Evolutionary conservation across 2,888 invertebrate species (phyloP), one percentile per base, ranked within the genome.

Genomic region (Lycaena phlaeas): DNA sequence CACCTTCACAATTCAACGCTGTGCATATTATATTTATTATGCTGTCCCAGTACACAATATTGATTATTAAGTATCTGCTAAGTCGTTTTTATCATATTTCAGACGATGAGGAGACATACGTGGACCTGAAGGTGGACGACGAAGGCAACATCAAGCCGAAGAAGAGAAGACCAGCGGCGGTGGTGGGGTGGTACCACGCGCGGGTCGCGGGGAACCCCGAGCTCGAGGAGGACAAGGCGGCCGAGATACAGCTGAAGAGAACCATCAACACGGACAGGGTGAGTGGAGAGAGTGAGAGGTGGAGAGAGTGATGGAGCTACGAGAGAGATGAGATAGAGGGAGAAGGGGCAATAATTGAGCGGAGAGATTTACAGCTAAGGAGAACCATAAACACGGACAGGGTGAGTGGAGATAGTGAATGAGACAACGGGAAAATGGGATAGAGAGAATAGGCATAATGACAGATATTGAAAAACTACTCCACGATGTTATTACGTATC

Each of bases 191-290:
- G 84, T 69, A 52, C 55, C 84, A 84, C 53, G 79, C 78, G 0
- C 11, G 34, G 4, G 34, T 34, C 2, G 12, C 18, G 14, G 28
- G 14, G 7, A 2, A 12, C 3, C 18, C 11, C 6, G 34, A 10
- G 2, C 10, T 2, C 6, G 61, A 44, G 37, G 71, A 76, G 15
- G 45, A 31, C 0, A 25, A 36, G 7, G 57, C 61, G 4, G 50
- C 53, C 1, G 75, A 79, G 52, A 82, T 79, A 54, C 71, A 75
- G 53, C 48, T 79, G 10, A 79, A 72, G 56, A 76, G 71, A 43
- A 71, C 71, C 2, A 64, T 76, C 14, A 85, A 84, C 50, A 67
- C 71, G 64, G 78, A 79, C 38, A 76, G 57, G 59, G 85, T 84
- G 25, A 51, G 56, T 45, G 6, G 5, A 22, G 5, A 18, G 4